Evolutionary conservation across 2,888 invertebrate genomes (phyloP).

Genomic region (Minunthozetes semirufus): DNA sequence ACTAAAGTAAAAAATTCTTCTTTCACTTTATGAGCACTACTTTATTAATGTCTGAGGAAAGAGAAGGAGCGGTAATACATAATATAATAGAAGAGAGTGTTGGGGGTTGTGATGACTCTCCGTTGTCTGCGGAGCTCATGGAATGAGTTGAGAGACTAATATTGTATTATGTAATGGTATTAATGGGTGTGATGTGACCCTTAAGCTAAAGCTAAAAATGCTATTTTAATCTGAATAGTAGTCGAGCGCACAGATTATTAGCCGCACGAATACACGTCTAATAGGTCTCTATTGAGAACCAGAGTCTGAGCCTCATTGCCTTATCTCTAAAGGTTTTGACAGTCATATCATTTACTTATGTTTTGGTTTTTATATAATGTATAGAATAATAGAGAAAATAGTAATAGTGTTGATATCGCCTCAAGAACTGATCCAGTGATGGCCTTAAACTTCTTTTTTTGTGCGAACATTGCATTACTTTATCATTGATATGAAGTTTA

Average conservation of each 20-base stretch:
- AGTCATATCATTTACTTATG: not conserved
- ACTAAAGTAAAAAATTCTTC: constrained; percentile 1
- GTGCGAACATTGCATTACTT: not conserved
- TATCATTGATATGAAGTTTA: not conserved
- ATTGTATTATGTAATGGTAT: not conserved
- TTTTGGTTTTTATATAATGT: not conserved
- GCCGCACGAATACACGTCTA: constrained; percentile 12
- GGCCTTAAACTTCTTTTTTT: not conserved
- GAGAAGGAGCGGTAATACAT: constrained; percentile 17
- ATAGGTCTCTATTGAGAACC: not conserved
- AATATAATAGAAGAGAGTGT: not conserved
- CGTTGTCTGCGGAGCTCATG: too few species aligned
- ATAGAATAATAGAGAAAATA: not conserved
- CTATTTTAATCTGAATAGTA: constrained; percentile 18
- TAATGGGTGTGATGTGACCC: not conserved
- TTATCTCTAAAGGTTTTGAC: not conserved
- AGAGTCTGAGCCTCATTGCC: not conserved
- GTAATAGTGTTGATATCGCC: not conserved
- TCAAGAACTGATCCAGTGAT: not conserved
- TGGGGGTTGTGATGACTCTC: not conserved
- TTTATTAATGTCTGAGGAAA: not conserved
- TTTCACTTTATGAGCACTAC: not conserved
- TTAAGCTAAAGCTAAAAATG: constrained; percentile 6
- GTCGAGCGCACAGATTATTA: not conserved
- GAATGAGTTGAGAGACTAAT: not conserved